Evolutionary conservation across 2,888 invertebrate genomes (phyloP).

Genomic region (Heliconius sara): DNA sequence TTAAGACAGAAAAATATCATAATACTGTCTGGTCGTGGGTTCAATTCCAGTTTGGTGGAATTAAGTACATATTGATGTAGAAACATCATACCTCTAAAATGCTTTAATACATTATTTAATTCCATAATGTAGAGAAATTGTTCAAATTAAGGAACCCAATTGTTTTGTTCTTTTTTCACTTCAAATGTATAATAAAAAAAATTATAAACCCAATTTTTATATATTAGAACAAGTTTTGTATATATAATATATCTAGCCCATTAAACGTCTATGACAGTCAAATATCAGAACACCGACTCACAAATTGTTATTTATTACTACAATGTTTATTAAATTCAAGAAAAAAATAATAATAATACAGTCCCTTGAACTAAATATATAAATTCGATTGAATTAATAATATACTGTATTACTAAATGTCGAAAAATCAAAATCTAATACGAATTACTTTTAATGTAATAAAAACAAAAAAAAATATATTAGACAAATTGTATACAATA

Average conservation of each 20-base stretch:
- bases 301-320: not conserved
- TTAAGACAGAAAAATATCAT: not conserved
- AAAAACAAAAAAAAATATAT: not conserved
- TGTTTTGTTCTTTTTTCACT: too few species aligned
- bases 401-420: not conserved
- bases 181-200: too few species aligned
- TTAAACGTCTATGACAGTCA: constrained; percentile 8
- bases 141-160: too few species aligned
- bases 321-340: not conserved
- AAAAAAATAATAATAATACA: not conserved
- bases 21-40: not conserved
- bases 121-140: too few species aligned
- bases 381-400: constrained; percentile 4
- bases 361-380: not conserved
- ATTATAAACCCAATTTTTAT: not conserved
- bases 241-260: not conserved
- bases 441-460: not conserved
- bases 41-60: not conserved
- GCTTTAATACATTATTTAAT: too few species aligned
- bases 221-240: not conserved
- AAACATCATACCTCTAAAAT: too few species aligned
- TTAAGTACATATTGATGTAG: not conserved
- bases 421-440: not conserved
- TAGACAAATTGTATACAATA: constrained; percentile 5
- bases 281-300: constrained; percentile 7